Evolutionary conservation across 2,113 vertebrate genomes (phyloP).

Genomic region (Datnioides undecimradiatus): DNA sequence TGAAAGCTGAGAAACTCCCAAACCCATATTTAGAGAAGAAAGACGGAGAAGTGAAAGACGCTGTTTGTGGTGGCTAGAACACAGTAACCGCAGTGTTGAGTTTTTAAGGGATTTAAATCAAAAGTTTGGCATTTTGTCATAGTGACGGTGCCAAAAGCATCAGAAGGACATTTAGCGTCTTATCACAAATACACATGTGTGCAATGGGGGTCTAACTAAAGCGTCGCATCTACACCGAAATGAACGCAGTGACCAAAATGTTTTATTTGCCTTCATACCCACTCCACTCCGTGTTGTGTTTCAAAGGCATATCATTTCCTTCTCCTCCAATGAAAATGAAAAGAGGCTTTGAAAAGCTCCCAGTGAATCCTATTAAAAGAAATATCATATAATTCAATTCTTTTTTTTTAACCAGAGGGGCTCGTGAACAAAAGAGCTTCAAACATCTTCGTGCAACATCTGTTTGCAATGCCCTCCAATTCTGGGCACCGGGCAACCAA

Average conservation of each 20-base stretch:
- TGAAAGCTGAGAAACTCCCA: slow-evolving; percentile 64
- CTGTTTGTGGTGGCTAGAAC: slow-evolving; percentile 36
- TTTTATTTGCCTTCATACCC: slow-evolving; percentile 36
- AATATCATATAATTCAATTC: slow-evolving; percentile 70
- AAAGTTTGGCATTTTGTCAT: neutral
- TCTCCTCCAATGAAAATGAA: slow-evolving; percentile 58
- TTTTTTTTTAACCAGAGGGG: slow-evolving; percentile 52
- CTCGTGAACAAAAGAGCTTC: slow-evolving; percentile 57
- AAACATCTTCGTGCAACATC: slow-evolving; percentile 66
- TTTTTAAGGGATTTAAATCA: slow-evolving; percentile 38
- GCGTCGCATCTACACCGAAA: neutral
- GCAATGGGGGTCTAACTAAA: neutral
- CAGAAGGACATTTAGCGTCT: neutral
- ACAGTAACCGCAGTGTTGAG: slow-evolving; percentile 5
- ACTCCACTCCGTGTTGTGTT: slow-evolving; percentile 47
- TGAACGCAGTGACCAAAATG: slow-evolving; percentile 4
- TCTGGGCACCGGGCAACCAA: slow-evolving; percentile 31
- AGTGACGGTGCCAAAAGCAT: neutral
- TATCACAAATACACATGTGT: slow-evolving; percentile 31
- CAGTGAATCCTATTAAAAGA: slow-evolving; percentile 70
- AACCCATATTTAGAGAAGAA: slow-evolving; percentile 66
- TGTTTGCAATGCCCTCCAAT: slow-evolving; percentile 71
- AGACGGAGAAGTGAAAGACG: slow-evolving; percentile 43
- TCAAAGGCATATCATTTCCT: slow-evolving; percentile 68
- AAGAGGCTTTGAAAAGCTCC: slow-evolving; percentile 67